Base-by-base conservation (phyloP, 1,140 invertebrate species). In the Asobara japonica region DNA sequence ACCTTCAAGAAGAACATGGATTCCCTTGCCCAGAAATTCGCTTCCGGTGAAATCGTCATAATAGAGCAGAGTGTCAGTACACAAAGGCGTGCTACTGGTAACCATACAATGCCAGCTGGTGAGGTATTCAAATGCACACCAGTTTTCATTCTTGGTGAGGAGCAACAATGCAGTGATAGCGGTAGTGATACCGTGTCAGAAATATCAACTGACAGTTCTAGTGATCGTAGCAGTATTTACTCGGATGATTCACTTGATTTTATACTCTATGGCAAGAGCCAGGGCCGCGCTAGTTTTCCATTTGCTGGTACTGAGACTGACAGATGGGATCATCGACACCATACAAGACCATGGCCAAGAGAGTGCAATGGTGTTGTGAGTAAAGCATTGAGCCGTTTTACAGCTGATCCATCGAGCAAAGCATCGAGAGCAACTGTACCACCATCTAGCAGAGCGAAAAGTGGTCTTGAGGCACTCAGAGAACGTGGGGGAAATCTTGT, bases 221-320 rank as follows among this genome's bases (percentile, higher is more conserved):
- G 89, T 74, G 89, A 90, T 73, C 84, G 89, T 3, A 90, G 88
- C 66, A 89, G 88, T 73, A 89, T 90, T 56, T 90, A 90, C 29
- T 85, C 89, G 30, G 89, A 90, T 72, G 89, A 90, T 64, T 88
- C 88, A 0, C 71, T 89, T 4, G 89, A 89, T 30, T 88, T 87
- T 33, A 84, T 86, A 16, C 76, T 86, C 10, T 86, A 88, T 30
- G 84, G 86, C 0, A 84, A 86, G 60, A 83, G 74, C 7, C 86
- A 86, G 36, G 80, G 83, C 0, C 77, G 86, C 20, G 82, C 84
- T 16, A 87, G 84, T 41, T 87, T 82, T 48, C 85, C 86, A 0
- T 88, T 87, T 27, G 75, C 81, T 1, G 78, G 77, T 5, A 61
- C 80, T 0, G 84, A 85, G 4, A 73, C 78, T 25, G 82, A 84